phyloP scores from a whole-genome alignment of 2,888 invertebrate species.

The Tenthredo amoena region DNA sequence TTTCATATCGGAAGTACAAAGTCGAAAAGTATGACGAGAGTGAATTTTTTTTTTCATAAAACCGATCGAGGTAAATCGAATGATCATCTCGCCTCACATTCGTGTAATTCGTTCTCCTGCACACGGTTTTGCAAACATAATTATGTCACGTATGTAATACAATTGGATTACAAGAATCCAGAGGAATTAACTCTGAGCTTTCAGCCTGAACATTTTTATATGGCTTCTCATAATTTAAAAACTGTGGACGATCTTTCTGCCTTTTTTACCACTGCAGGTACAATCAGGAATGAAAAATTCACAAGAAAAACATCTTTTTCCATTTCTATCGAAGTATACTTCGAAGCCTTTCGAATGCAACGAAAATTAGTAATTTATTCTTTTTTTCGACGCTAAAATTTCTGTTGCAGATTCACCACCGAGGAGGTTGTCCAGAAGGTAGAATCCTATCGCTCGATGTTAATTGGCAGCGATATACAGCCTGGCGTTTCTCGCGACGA shows the following conservation, averaged over 20 bases:
- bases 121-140: not conserved
- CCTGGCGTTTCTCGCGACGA: constrained; percentile 87
- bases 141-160: not conserved
- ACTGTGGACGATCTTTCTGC: not conserved
- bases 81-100: not conserved
- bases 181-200: constrained; percentile 13
- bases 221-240: constrained; percentile 25
- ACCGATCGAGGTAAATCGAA: not conserved
- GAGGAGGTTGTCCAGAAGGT: constrained; percentile 94
- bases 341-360: not conserved
- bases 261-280: not conserved
- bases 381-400: constrained; percentile 58
- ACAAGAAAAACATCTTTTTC: not conserved
- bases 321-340: not conserved
- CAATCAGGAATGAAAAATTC: not conserved
- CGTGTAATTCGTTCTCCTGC: not conserved
- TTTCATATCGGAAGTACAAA: not conserved
- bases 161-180: constrained; percentile 38
- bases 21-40: too few relatives aligned
- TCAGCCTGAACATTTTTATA: not conserved
- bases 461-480: constrained; percentile 85
- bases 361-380: not conserved
- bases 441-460: constrained; percentile 91
- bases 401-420: constrained; percentile 87
- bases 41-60: not conserved